Evolutionary conservation across 2,888 invertebrate genomes (phyloP).

Genomic region (Melinaea marsaeus): DNA sequence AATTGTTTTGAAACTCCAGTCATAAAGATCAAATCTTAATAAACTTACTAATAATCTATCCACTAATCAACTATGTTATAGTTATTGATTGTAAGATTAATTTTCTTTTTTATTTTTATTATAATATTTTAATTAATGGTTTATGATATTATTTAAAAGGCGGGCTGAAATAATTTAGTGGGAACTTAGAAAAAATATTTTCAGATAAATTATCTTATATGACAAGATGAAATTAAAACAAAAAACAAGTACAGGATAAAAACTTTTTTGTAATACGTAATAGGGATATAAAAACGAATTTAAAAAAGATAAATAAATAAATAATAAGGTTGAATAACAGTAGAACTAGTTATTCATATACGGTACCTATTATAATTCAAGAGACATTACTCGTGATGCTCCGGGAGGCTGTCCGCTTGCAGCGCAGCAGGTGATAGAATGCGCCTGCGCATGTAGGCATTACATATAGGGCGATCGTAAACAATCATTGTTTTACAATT

Average conservation of each 20-base stretch:
- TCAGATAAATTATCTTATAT: too few species aligned
- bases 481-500: constrained; percentile 4
- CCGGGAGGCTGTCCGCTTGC: constrained; percentile 9
- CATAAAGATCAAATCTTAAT: constrained; percentile 15
- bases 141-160: too few species aligned
- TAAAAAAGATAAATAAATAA: background rate
- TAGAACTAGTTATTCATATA: constrained; percentile 7
- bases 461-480: constrained; percentile 26
- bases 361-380: constrained; percentile 14
- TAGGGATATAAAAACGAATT: background rate
- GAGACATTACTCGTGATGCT: constrained; percentile 1
- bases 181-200: too few species aligned
- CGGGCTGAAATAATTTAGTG: too few species aligned
- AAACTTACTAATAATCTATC: background rate
- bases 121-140: too few species aligned
- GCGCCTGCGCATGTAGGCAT: constrained; percentile 35
- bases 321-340: background rate
- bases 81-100: background rate
- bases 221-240: too few species aligned
- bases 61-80: background rate
- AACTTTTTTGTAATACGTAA: background rate
- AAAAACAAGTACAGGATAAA: too few species aligned
- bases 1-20: constrained; percentile 18
- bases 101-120: too few species aligned
- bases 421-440: constrained; percentile 36